These are phyloP conservation scores for Zonitis immaculata DNA, from an alignment of 2,888 invertebrate genomes.

Conservation along the genomic window DNA sequence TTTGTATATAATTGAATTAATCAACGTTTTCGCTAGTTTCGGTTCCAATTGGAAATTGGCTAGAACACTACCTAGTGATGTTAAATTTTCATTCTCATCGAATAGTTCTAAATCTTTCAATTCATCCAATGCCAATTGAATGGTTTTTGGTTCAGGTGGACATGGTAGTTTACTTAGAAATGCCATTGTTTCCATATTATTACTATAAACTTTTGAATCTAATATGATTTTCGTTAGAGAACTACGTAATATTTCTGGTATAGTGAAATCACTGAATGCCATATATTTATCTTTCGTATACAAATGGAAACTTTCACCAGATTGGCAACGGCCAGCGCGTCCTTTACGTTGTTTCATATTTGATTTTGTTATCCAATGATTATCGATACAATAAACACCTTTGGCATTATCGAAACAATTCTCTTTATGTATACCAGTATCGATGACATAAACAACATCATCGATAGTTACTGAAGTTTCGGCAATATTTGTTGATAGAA, in stretches of 20 bases:
- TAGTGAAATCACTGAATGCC: constrained; percentile 51
- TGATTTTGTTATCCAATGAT: constrained; percentile 60
- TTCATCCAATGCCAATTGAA: constrained; percentile 57
- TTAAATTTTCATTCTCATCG: constrained; percentile 58
- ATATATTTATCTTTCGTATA: constrained; percentile 53
- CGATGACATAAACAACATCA: constrained; percentile 66
- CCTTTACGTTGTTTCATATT: constrained; percentile 62
- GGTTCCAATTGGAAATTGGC: constrained; percentile 57
- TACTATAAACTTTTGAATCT: constrained; percentile 59
- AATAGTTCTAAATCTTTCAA: constrained; percentile 57
- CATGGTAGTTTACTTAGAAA: constrained; percentile 61
- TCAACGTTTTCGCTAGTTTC: constrained; percentile 56
- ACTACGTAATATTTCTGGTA: constrained; percentile 61
- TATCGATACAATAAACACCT: constrained; percentile 51
- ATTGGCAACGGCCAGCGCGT: constrained; percentile 62
- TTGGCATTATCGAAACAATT: constrained; percentile 53
- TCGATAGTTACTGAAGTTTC: constrained; percentile 71
- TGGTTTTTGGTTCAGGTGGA: constrained; percentile 54
- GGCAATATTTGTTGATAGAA: constrained; percentile 66
- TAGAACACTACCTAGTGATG: constrained; percentile 54
- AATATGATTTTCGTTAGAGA: constrained; percentile 53
- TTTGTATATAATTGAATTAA: constrained; percentile 56
- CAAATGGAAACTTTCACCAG: constrained; percentile 58
- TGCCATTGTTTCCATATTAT: constrained; percentile 53
- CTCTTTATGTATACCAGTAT: constrained; percentile 60